Base-by-base conservation (phyloP, 2,113 vertebrate genomes). In the Hippopotamus amphibius region DNA sequence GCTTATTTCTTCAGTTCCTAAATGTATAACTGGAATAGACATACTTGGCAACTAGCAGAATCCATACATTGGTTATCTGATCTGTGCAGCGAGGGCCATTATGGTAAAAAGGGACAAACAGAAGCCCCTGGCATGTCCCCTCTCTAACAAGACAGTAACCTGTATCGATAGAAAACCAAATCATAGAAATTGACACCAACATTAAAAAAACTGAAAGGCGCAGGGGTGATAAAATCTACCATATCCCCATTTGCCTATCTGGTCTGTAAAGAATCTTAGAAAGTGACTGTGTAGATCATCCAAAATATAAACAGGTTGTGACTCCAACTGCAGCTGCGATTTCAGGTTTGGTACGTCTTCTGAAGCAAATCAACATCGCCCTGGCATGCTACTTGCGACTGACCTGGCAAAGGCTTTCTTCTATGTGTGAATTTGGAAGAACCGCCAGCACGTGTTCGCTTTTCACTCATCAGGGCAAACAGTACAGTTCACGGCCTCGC, bases 301-400 rank as follows among this genome's bases (percentile, higher is more conserved):
- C 43, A 50, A 57, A 72, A 83, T 15, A n/a, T 9, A 71, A 81
- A 66, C 3, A 59, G 74, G 30, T 2, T 41, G 46, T 53, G 41
- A 87, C 7, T 61, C 19, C 8, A 37, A 5, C 0, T 43, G 13
- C 48, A 46, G 48, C 57, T 80, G 33, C 16, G 10, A 12, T 57
- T 69, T 57, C 63, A 72, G 48, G 55, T 84, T 14, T 26, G 46
- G 37, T 21, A 55, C 24, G 24, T 69, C 53, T 46, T 3, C n/a
- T 33, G 53, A 4, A 71, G 68, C 28, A 15, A n/a, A 82, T 50
- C 8, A 48, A 6, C 43, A 21, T 0, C 5, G 15, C 28, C 28
- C 21, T 11, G 12, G 43, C 76, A n/a, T 9, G 17, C 0, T 33
- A 19, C 4, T 2, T 21, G 22, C 43, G n/a, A 1, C 0, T 53